These are phyloP conservation scores for Smutsia temminckii DNA, from an alignment of 2,797 vertebrate species.

Conservation along the genomic window DNA sequence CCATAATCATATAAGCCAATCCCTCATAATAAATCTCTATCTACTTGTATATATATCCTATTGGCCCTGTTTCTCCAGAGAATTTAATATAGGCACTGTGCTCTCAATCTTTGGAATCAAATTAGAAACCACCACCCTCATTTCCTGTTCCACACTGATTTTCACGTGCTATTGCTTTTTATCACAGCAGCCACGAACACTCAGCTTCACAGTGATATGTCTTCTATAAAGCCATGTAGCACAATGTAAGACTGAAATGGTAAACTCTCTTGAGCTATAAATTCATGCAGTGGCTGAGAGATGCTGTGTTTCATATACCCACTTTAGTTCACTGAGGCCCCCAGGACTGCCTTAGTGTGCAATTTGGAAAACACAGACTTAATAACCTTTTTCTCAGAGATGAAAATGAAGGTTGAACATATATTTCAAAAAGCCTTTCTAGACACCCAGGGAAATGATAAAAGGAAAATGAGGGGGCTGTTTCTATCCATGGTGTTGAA, in stretches of 20 bases:
- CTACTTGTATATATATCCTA: background rate
- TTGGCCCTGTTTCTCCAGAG: background rate
- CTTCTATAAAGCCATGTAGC: background rate
- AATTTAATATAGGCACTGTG: background rate
- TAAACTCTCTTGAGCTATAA: background rate
- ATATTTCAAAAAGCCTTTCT: background rate
- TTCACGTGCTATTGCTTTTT: background rate
- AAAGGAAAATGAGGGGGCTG: background rate
- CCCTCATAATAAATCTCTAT: background rate
- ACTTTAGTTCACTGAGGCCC: background rate
- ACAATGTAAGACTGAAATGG: background rate
- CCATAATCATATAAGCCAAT: background rate
- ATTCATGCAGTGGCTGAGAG: background rate
- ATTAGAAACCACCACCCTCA: background rate
- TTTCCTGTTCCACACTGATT: background rate
- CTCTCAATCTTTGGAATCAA: background rate
- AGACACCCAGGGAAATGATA: background rate
- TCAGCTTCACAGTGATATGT: background rate
- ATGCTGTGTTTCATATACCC: background rate
- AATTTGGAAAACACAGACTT: background rate
- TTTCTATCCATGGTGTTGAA: background rate
- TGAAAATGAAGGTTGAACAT: conserved; percentile 14
- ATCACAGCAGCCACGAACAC: background rate
- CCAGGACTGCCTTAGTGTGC: background rate
- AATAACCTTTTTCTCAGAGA: background rate